Base-by-base conservation (phyloP, 2,113 vertebrate genomes). In the Ochotona princeps region DNA sequence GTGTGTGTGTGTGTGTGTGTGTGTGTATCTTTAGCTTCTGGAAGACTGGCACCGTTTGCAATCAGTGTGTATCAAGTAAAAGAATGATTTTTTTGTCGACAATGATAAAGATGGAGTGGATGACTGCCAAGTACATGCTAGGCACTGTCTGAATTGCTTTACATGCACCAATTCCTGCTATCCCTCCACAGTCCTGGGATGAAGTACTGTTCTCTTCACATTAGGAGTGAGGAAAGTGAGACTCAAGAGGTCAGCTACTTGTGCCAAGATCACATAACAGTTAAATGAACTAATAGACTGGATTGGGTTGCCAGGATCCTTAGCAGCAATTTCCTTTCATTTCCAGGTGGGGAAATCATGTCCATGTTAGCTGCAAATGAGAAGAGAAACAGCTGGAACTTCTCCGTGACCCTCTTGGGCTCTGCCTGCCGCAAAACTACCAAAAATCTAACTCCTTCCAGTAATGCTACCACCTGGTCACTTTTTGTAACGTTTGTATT, bases 181-280 rank as follows among this genome's bases (percentile, higher is more conserved):
- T 60, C 13, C 17, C 63, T 26, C 6, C 7, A 14, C 1, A 0
- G n/a, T 35, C n/a, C 23, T 72, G 66, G 9, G n/a, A 20, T 1
- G 44, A 51, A 28, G n/a, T 2, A 14, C 28, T 18, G 9, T 60
- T 72, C 30, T 65, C 35, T 10, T 38, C 9, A 7, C 11, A 10
- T 17, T 14, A 18, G 6, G 18, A 44, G 8, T 80, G 10, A 14
- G 67, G 54, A 91, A 70, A 93, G 82, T 23, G 61, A 87, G 57
- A 78, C 35, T 49, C 2, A 65, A 47, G 57, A 61, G 7, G 3
- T 49, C 25, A 47, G 60, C 28, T 15, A 15, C 17, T 69, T 69
- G 61, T 32, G 49, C 30, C 49, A 44, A 72, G 25, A 63, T 30
- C 8, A 28, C 15, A 83, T 11, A 85, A 65, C 7, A 63, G 15